A percentile compares a stretch with the other conserved stretches of the same genome.
Evolutionary conservation across 2,797 vertebrate species (phyloP).

Genomic region (Enteromius mattozi): DNA sequence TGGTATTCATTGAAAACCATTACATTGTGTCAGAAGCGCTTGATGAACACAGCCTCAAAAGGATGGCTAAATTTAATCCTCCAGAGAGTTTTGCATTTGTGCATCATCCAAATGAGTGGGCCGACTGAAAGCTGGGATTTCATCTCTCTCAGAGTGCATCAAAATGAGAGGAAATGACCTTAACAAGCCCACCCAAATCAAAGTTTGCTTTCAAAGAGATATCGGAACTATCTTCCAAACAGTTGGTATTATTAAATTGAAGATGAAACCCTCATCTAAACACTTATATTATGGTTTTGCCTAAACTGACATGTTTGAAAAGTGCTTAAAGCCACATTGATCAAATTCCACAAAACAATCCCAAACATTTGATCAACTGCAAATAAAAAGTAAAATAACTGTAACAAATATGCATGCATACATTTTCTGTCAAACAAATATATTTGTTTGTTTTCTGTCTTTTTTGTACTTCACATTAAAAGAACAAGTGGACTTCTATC

Average conservation of each 20-base stretch:
- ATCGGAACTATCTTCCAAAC: neutral
- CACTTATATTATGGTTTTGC: neutral
- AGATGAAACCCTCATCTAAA: neutral
- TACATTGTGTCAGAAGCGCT: neutral
- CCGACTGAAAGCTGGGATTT: neutral
- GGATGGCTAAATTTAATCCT: neutral
- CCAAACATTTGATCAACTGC: neutral
- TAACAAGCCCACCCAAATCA: neutral
- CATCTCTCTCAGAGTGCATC: neutral
- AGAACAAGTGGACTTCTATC: neutral
- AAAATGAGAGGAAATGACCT: neutral
- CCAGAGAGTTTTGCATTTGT: neutral
- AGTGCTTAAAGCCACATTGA: neutral
- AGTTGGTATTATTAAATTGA: neutral
- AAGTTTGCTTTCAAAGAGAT: constrained; percentile 18
- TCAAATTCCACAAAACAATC: neutral
- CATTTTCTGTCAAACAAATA: neutral
- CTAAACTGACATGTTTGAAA: neutral
- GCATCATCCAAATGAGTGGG: constrained; percentile 32
- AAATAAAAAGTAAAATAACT: neutral
- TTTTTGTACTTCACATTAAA: neutral
- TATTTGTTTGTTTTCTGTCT: neutral
- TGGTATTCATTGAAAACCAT: neutral
- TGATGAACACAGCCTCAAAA: neutral
- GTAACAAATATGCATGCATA: neutral